Evolutionary conservation across 2,797 vertebrate species (phyloP), one percentile per base, ranked within the genome.

Genomic region (Hippoglossus hippoglossus): DNA sequence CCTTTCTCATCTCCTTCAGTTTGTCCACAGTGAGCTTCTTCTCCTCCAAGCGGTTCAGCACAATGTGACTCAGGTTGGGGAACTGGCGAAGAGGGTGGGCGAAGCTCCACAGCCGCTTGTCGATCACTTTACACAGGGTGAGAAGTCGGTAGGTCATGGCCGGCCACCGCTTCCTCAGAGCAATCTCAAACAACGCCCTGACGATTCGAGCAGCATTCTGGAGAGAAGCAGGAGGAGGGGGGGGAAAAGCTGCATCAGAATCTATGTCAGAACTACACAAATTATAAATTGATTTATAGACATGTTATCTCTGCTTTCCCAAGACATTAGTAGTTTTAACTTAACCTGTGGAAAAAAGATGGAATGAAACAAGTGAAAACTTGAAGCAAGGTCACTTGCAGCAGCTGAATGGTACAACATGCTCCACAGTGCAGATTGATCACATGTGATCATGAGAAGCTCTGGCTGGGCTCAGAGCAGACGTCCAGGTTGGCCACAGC

Each of bases 201-300:
- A 98, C 91, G 81, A 99, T 99, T 58, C 98, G 96, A 90, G 98
- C 98, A 6, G 98, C 96, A 49, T 99, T 99, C 98, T 99, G 93
- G 93, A 10, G 36, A 34, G 28, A 63, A 11, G 10, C 15, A 62
- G 1, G 13, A 26, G 10, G 24, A 24, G 24, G 24, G 24, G 24
- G 24, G 24, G 2, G 8, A 18, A 3, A 3, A 25, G 19, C 3
- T 11, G 19, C 62, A 21, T 26, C 12, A 66, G 26, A 25, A 34
- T 50, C 6, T 34, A 11, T 8, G 10, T 16, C 26, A 36, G n/a
- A 41, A n/a, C 10, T 1, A 41, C 18, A 55, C 3, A 18, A 8
- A 26, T n/a, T 39, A 44, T 11, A 51, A 24, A 25, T 54, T 19
- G 47, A 63, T 39, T 34, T 19, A 3, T 21, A n/a, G 13, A 34